Evolutionary conservation across 2,113 vertebrate species (phyloP).

Genomic region (Lepisosteus osseus): DNA sequence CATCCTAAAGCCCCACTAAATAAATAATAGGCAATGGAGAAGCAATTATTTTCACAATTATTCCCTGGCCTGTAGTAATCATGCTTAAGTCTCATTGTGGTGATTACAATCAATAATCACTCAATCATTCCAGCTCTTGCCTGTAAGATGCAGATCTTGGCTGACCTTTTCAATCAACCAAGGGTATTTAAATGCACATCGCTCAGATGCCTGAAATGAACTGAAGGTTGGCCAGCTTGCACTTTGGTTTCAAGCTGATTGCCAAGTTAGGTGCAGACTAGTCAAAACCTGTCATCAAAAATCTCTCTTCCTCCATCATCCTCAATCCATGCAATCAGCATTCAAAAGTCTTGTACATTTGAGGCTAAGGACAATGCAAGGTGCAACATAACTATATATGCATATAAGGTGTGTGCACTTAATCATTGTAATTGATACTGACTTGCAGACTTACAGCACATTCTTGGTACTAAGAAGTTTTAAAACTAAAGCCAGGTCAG

Average conservation of each 20-base stretch:
- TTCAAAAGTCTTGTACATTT: too few relatives aligned
- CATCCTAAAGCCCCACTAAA: conserved; percentile 18
- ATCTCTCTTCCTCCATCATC: neutral
- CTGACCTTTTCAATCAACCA: conserved; percentile 20
- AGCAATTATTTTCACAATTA: conserved; percentile 29
- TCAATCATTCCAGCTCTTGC: conserved; percentile 14
- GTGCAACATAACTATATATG: too few relatives aligned
- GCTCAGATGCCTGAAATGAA: conserved; percentile 8
- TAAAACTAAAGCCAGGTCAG: too few relatives aligned
- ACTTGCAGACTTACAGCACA: too few relatives aligned
- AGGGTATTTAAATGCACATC: conserved; percentile 13
- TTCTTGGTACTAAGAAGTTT: too few relatives aligned
- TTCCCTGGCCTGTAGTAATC: conserved; percentile 24
- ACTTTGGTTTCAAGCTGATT: neutral
- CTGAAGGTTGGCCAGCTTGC: conserved; percentile 8
- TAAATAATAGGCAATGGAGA: conserved; percentile 23
- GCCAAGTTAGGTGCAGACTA: neutral
- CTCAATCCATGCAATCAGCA: too few relatives aligned
- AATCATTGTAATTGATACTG: too few relatives aligned
- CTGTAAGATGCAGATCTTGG: conserved; percentile 8
- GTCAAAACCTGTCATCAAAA: neutral
- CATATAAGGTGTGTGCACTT: too few relatives aligned
- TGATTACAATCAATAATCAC: conserved; percentile 24
- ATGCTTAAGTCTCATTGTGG: conserved; percentile 18
- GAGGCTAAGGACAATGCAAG: too few relatives aligned